Conservation (phyloP, 2,797 vertebrate species). For the Clamator glandarius region DNA sequence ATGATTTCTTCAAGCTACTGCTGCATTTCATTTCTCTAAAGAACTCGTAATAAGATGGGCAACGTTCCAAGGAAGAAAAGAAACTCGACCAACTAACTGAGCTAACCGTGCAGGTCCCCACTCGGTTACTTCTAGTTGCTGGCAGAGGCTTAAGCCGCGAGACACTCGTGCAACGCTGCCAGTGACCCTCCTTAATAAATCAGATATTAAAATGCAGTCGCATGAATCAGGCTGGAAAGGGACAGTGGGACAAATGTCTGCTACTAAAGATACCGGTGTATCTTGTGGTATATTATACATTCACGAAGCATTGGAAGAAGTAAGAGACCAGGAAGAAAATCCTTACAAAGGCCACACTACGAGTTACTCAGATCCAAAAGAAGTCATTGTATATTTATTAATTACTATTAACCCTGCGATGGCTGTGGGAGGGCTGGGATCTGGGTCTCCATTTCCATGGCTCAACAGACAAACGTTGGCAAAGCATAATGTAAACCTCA, state of each 20-base stretch:
- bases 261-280: not conserved
- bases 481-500: accelerated
- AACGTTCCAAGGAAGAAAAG: constrained; percentile 63
- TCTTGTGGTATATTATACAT: not conserved
- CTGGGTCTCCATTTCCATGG: not conserved
- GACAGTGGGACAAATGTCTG: not conserved
- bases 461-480: not conserved
- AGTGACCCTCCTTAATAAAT: constrained; percentile 43
- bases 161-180: not conserved
- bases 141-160: constrained; percentile 29
- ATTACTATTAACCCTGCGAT: not conserved
- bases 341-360: not conserved
- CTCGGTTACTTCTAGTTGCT: not conserved
- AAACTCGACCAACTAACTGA: constrained; percentile 2
- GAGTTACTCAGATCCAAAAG: not conserved
- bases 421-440: not conserved
- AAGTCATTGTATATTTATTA: not conserved
- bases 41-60: constrained; percentile 76
- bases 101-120: not conserved
- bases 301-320: not conserved
- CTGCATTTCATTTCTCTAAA: constrained; percentile 77
- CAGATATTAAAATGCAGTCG: constrained; percentile 24
- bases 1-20: constrained; percentile 75
- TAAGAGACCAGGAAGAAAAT: not conserved
- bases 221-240: not conserved